phyloP scores from a whole-genome alignment of 2,113 vertebrate species.

The Corythoichthys intestinalis region DNA sequence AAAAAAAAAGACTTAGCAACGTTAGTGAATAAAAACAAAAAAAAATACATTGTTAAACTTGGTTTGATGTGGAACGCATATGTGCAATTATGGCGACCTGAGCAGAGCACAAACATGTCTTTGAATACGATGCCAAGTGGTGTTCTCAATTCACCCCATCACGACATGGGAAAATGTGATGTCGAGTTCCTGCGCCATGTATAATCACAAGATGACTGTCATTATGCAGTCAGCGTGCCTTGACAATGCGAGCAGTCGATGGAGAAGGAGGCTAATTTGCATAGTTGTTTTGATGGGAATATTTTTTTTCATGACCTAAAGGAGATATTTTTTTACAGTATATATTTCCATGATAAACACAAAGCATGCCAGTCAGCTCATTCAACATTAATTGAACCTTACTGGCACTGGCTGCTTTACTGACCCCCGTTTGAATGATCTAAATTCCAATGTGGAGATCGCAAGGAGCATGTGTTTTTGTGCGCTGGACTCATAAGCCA shows the following conservation, averaged over 20 bases:
- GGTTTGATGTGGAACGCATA: not conserved
- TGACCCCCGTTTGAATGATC: slow-evolving; percentile 51
- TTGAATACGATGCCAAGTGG: slow-evolving; percentile 34
- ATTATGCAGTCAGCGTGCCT: slow-evolving; percentile 51
- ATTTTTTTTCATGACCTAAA: slow-evolving; percentile 16
- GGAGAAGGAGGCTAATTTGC: slow-evolving; percentile 31
- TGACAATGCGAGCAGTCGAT: slow-evolving; percentile 32
- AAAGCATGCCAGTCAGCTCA: slow-evolving; percentile 15
- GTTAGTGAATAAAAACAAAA: not conserved
- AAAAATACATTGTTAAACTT: slow-evolving; percentile 4
- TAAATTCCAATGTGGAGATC: slow-evolving; percentile 38
- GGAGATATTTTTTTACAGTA: slow-evolving; percentile 29
- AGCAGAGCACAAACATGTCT: slow-evolving; percentile 20
- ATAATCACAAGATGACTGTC: slow-evolving; percentile 56
- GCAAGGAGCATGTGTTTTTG: slow-evolving; percentile 1
- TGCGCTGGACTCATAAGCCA: not conserved
- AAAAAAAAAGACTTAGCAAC: not conserved
- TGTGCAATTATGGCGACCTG: slow-evolving; percentile 10
- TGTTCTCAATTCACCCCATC: slow-evolving; percentile 32
- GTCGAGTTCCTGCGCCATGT: slow-evolving; percentile 35
- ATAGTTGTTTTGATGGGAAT: slow-evolving; percentile 9
- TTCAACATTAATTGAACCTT: not conserved
- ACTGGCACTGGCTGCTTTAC: slow-evolving; percentile 21
- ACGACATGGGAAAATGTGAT: slow-evolving; percentile 47
- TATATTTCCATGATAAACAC: slow-evolving; percentile 37